Base-by-base conservation (phyloP, 2,113 vertebrate genomes). In the Nothocercus julius region DNA sequence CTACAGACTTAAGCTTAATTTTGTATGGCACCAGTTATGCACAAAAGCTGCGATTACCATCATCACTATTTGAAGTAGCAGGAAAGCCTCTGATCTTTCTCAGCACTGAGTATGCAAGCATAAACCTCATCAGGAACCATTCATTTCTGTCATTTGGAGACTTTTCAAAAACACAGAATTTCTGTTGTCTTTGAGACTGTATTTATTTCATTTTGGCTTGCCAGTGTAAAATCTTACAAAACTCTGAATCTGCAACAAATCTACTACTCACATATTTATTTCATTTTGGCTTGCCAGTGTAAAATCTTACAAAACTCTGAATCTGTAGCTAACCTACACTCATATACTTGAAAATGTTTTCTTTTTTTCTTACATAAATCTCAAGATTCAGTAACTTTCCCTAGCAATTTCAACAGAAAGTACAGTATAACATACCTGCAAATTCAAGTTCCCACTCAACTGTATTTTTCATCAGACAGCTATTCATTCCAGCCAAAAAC, bases 331-430 rank as follows among this genome's bases (percentile, higher is more conserved):
- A 58, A 25, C 16, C 36, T 84, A 36, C 22, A 49, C 36, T 3
- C 12, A 27, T 11, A 8, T n/a, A 74, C 44, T 47, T 59, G 14
- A 56, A 82, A 62, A 22, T 54, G 47, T 13, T 82, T 77, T 86
- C 17, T 30, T 11, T 76, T 76, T 80, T 13, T 7, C 18, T 85
- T 72, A 75, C 20, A 54, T 34, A 59, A 5, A 25, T n/a, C 51
- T 75, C 20, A 27, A 67, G 27, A 75, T 12, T 28, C 2, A 0
- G 13, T 10, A 34, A 16, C 10, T 89, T 45, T 12, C 19, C 15
- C 17, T 66, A n/a, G 12, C 54, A 78, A 77, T 53, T 89, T 89
- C 69, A 87, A 63, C 30, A 91, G 40, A 21, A 82, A 79, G 82
- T 82, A 75, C 25, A 80, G 38, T 3, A 7, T 34, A 47, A 74